These are phyloP conservation scores for Nephila pilipes DNA, from an alignment of 1,140 invertebrate species.

Conservation along the genomic window DNA sequence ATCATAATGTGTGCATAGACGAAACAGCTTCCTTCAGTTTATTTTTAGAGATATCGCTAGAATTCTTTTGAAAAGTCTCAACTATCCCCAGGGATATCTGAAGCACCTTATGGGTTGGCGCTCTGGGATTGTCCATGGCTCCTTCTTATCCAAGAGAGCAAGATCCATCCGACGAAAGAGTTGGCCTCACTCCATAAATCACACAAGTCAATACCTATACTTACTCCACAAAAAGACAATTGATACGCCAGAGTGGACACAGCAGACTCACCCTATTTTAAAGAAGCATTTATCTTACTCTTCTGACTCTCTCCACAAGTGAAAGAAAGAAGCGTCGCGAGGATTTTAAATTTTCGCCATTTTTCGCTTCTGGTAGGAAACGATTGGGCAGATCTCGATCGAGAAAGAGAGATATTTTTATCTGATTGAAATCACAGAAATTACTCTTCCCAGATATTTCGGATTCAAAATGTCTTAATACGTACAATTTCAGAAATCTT, in stretches of 20 bases:
- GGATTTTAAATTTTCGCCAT: constrained; percentile 7
- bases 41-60: not conserved
- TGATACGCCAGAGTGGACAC: constrained; percentile 30
- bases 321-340: not conserved
- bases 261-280: constrained; percentile 19
- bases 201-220: constrained; percentile 53
- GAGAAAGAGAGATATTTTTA: not conserved
- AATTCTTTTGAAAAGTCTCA: constrained; percentile 1
- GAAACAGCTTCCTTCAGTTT: not conserved
- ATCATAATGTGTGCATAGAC: not conserved
- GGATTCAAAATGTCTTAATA: no score
- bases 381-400: not conserved
- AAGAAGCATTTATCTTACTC: constrained; percentile 36
- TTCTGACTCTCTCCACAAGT: not conserved
- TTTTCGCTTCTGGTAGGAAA: not conserved
- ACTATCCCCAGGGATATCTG: not conserved
- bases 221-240: constrained; percentile 46
- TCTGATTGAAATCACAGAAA: not conserved
- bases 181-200: constrained; percentile 37
- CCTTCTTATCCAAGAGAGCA: constrained; percentile 36
- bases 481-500: no score
- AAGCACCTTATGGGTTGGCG: constrained; percentile 25
- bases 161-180: constrained; percentile 32
- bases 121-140: constrained; percentile 43
- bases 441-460: no score